phyloP scores from a whole-genome alignment of 2,113 vertebrate genomes.

The Gallinago paraguaiae region DNA sequence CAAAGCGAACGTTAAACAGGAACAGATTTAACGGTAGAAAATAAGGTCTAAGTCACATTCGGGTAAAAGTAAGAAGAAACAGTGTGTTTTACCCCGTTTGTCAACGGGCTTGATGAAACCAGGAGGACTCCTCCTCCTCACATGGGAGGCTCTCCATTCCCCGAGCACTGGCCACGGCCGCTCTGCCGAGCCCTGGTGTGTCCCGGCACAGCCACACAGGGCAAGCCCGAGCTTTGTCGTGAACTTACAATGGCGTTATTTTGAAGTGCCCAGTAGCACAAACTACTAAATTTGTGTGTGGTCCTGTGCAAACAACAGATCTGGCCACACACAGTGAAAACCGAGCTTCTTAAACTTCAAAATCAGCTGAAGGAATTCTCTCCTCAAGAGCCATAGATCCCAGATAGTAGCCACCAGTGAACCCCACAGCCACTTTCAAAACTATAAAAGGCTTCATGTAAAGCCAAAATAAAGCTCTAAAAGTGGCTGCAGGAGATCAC shows the following conservation, averaged over 20 bases:
- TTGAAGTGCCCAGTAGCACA: conserved; percentile 59
- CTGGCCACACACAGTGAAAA: conserved; percentile 60
- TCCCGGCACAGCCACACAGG: conserved; percentile 7
- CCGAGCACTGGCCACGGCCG: not conserved
- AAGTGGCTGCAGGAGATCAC: conserved; percentile 61
- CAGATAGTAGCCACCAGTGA: conserved; percentile 60
- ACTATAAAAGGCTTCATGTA: conserved; percentile 53
- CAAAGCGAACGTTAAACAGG: conserved; percentile 16
- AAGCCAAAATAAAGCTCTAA: conserved; percentile 59
- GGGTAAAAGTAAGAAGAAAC: not conserved
- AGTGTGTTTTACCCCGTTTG: not conserved
- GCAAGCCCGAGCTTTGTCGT: not conserved
- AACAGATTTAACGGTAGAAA: conserved; percentile 21
- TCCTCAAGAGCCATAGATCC: conserved; percentile 54
- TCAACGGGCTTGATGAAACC: not conserved
- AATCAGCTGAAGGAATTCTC: conserved; percentile 54
- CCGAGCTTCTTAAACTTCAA: conserved; percentile 47
- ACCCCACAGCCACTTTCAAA: conserved; percentile 56
- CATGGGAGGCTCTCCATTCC: not conserved
- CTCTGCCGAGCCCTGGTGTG: not conserved
- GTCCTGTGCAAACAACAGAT: conserved; percentile 60
- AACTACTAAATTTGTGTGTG: conserved; percentile 53
- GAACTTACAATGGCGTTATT: conserved; percentile 5
- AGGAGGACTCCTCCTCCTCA: not conserved
- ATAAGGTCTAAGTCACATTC: not conserved